Base-by-base conservation (phyloP, 1,140 invertebrate genomes). In the Drosophila kepulauana region DNA sequence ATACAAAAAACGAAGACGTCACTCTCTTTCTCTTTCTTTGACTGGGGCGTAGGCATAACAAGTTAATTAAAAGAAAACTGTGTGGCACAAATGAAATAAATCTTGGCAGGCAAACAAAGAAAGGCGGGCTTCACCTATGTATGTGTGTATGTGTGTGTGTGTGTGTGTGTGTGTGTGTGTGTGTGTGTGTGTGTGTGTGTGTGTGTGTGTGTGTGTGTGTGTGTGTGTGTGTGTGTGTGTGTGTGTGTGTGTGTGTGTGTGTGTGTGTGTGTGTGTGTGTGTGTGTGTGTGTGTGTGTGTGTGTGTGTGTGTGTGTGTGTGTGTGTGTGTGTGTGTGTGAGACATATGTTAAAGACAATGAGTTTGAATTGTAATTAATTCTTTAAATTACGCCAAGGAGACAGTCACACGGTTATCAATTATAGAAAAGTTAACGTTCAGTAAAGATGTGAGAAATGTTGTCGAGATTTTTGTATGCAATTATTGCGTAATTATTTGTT, bases 21-120 rank as follows among this genome's bases (percentile, higher is more conserved):
- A 25, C 20, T 25, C 20, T 33, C 30, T 7, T 33, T 8, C 30
- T 33, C 5, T 33, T 8, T 33, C 2, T 0, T 33, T 33, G 30
- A 5, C 35, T 38, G 7, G 7, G 7, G 7, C 7, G 65, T 70
- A 64, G 46, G 57, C 78, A 76, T 78, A 82, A 87, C 82, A 87
- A 87, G 82, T 87, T 87, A 87, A 87, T 87, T 87, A 87, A 87
- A 87, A 87, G 82, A 87, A 87, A 87, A 88, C 84, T 87, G 84
- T 64, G 82, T 62, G 82, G 82, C 84, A 15, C 84, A 80, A 82
- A 78, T 72, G 82, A 87, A 87, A 87, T 87, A 87, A 87, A 88
- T 87, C 82, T 88, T 78, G 20, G 49, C 43, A 20, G 11, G 3
- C 20, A 20, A 54, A 28, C 3, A 28, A 5, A 46, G 35, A 6